These are phyloP conservation scores for Orchesella cincta DNA, from an alignment of 1,140 invertebrate genomes.

Conservation along the genomic window DNA sequence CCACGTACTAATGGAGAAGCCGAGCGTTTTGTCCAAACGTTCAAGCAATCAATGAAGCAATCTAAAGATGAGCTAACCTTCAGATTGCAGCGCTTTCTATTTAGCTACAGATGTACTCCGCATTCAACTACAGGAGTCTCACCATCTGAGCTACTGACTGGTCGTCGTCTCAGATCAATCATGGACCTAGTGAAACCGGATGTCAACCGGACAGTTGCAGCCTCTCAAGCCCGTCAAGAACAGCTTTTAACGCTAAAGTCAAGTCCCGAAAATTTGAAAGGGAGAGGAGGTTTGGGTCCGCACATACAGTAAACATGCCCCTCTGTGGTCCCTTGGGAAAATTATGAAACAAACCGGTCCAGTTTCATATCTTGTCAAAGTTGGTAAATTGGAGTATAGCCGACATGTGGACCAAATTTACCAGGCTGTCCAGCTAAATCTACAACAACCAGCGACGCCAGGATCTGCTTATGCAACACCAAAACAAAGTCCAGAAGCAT, in stretches of 20 bases:
- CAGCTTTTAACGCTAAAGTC: not conserved
- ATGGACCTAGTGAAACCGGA: not conserved
- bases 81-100: slow-evolving; percentile 43
- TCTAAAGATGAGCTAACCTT: slow-evolving; percentile 33
- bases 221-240: not conserved
- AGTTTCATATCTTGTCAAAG: not conserved
- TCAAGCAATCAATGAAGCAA: slow-evolving; percentile 52
- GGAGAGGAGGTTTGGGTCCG: not conserved
- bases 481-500: too few relatives aligned
- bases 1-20: slow-evolving; percentile 43
- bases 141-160: slow-evolving; percentile 37
- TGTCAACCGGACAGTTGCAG: not conserved
- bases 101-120: slow-evolving; percentile 52
- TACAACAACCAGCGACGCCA: too few relatives aligned
- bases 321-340: slow-evolving; percentile 2
- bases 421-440: too few relatives aligned
- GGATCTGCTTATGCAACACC: too few relatives aligned
- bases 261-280: not conserved
- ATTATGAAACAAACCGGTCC: not conserved
- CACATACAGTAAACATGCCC: not conserved
- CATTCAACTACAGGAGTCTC: slow-evolving; percentile 52
- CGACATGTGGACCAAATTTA: slow-evolving; percentile 47
- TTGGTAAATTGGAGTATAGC: not conserved
- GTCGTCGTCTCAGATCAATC: not conserved
- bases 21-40: slow-evolving; percentile 46